Evolutionary conservation across 2,888 invertebrate species (phyloP), one percentile per base, ranked within the genome.

Genomic region (Lochmaea crataegi): DNA sequence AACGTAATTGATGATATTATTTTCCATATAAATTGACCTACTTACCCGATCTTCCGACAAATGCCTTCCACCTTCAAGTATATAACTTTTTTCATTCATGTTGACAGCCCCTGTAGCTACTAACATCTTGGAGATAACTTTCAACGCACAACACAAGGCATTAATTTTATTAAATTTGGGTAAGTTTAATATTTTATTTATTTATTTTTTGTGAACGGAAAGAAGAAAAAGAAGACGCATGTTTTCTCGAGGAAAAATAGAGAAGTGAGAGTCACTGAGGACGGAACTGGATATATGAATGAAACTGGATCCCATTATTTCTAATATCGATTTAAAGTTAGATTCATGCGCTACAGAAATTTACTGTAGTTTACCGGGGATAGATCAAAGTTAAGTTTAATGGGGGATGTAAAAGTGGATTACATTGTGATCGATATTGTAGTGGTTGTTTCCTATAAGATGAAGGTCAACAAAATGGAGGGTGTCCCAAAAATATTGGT

Each of bases 21-120:
- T 56, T 56, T 56, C n/a, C 9, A 56, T 3, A 18, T 26, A 12
- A 11, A 10, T 51, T 66, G 61, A 67, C 71, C 71, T 57, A 80
- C 81, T 84, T 76, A 85, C 86, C 82, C 84, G 81, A 9, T 86
- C 85, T 71, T 86, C 85, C n/a, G 83, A 82, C 75, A 84, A 82
- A 68, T 81, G 82, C 26, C 81, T 77, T 42, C 84, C 80, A 10
- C 78, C 79, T 56, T 85, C 85, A 76, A 86, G 76, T 65, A 86
- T 86, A 73, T 85, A 85, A 77, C 85, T 86, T 61, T 83, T 85
- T 79, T 86, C 86, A 74, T 82, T 83, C 38, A 80, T 85, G 74
- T 82, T 83, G 22, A 80, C 42, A 64, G 74, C 74, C 51, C 76
- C 78, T n/a, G 75, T 68, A 10, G 74, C 75, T 22, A 22, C 22